These are phyloP conservation scores for Saccostrea glomerata DNA, from an alignment of 1,140 invertebrate species.

Conservation along the genomic window DNA sequence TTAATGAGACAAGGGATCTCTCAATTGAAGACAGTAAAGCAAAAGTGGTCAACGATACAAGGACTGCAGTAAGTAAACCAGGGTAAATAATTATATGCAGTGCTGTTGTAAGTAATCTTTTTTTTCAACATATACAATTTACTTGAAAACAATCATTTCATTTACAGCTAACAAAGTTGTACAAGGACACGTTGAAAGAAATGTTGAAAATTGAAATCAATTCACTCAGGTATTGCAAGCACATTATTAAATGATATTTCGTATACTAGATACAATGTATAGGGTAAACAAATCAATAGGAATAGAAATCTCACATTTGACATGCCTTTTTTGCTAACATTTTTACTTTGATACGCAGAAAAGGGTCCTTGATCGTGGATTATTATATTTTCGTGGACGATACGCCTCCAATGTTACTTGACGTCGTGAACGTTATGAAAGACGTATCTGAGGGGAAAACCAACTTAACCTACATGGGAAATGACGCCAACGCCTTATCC, in stretches of 20 bases:
- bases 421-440: neutral
- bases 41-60: neutral
- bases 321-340: no score
- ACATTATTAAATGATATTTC: neutral
- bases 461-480: slow-evolving; percentile 12
- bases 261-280: no score
- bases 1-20: neutral
- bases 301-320: no score
- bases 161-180: neutral
- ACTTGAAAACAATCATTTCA: neutral
- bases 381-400: neutral
- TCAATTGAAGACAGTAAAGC: neutral
- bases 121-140: neutral
- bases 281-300: no score
- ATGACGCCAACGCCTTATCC: neutral
- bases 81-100: neutral
- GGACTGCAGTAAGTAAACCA: neutral
- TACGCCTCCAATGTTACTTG: neutral
- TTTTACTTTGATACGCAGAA: neutral
- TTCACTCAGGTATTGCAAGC: neutral
- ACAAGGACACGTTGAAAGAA: neutral
- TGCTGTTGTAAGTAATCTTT: neutral
- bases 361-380: neutral
- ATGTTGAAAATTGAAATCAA: neutral
- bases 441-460: slow-evolving; percentile 2